Base-by-base conservation (phyloP, 2,888 invertebrate genomes). In the Cheilosia vernalis region DNA sequence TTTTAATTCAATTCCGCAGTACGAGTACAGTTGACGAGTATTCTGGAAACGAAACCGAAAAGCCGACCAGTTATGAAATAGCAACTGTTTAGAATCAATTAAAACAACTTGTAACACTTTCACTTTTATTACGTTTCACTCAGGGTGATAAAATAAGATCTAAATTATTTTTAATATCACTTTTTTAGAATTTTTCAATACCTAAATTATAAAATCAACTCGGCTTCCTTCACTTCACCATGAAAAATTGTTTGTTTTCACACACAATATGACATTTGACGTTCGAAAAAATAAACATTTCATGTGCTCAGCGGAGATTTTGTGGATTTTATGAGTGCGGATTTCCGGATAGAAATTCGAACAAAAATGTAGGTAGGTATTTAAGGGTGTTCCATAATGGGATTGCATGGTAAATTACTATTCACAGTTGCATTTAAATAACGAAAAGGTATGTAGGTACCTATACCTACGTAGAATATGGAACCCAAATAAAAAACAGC, bases 261-360 rank as follows among this genome's bases (percentile, higher is more conserved):
- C 44, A 21, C 13, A 21, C 47, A 17, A 49, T 37, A 13, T 70
- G 69, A 70, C 69, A 47, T 24, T 13, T 70, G 69, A 58, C 69
- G 21, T 64, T 17, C 6, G 37, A 4, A 74, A 74, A 74, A n/a
- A 56, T 74, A 74, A 74, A 74, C 74, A 74, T 47, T 56, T 55
- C 37, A 47, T 21, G 53, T 60, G 73, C 63, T 73, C 30, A 2
- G 58, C 37, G 7, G 17, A 2, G 15, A 49, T 4, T 27, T 24
- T 7, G n/a, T 15, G 4, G 1, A 4, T 30, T 21, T 4, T 64
- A 7, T 15, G 15, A 9, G 21, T 27, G 13, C 13, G 61, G 72
- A 72, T 33, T 73, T 73, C 73, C 73, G 4, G 9, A 24, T 44
- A 0, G 3, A 10, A 17, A 27, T 49, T 51, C 60, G 33, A 44